Evolutionary conservation across 2,113 vertebrate genomes (phyloP).

Genomic region (Andinoacara biseriatus): DNA sequence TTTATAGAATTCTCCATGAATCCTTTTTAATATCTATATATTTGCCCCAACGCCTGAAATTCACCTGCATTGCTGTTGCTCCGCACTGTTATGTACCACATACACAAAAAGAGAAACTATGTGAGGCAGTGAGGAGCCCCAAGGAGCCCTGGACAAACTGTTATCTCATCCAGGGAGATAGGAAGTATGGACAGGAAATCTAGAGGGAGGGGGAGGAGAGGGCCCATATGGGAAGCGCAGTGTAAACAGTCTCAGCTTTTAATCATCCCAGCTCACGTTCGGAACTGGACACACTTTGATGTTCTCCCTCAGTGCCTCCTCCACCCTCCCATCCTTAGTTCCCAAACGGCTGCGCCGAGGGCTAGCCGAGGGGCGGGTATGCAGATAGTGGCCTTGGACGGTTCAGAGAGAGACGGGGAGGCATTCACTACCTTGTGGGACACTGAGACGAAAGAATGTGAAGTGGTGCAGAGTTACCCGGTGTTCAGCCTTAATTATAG

Average conservation of each 20-base stretch:
- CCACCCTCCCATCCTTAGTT: slow-evolving; percentile 67
- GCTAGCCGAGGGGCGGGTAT: slow-evolving; percentile 22
- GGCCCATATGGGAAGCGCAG: slow-evolving; percentile 80
- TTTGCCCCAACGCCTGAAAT: neutral
- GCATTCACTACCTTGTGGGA: slow-evolving; percentile 58
- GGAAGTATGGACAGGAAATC: slow-evolving; percentile 83
- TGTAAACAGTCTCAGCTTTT: slow-evolving; percentile 83
- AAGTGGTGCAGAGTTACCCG: slow-evolving; percentile 65
- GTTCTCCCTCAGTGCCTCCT: slow-evolving; percentile 70
- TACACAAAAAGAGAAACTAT: slow-evolving; percentile 10
- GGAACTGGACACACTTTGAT: slow-evolving; percentile 80
- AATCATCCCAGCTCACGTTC: slow-evolving; percentile 84
- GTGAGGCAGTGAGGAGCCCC: slow-evolving; percentile 45
- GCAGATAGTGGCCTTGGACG: slow-evolving; percentile 58
- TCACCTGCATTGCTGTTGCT: neutral
- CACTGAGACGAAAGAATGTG: slow-evolving; percentile 54
- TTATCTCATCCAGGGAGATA: slow-evolving; percentile 81
- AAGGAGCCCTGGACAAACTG: slow-evolving; percentile 64
- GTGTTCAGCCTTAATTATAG: slow-evolving; percentile 66
- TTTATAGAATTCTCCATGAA: too few relatives aligned
- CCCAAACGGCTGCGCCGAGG: slow-evolving; percentile 59
- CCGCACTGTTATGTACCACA: neutral
- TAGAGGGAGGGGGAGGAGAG: slow-evolving; percentile 69
- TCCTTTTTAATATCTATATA: neutral
- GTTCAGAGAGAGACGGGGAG: slow-evolving; percentile 25